Percentiles rank a stretch among this genome's conserved stretches.
phyloP scores from a whole-genome alignment of 2,888 invertebrate genomes.

The Resseliella maxima region DNA sequence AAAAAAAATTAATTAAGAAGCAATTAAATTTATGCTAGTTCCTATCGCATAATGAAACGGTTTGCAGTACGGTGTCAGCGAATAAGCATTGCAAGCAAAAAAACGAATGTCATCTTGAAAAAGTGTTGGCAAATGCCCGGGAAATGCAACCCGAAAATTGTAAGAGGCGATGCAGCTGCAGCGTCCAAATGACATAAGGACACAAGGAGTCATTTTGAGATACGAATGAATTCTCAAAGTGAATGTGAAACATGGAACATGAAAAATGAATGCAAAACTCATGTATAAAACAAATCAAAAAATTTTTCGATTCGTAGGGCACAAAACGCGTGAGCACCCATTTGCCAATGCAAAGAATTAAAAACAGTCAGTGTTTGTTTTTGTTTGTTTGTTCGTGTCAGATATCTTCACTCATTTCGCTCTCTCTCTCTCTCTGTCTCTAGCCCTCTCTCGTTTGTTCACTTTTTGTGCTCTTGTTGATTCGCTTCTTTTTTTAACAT shows the following conservation, averaged over 20 bases:
- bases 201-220: background rate
- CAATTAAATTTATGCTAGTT: constrained; percentile 16
- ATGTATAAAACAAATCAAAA: constrained; percentile 27
- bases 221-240: background rate
- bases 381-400: background rate
- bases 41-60: background rate
- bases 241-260: background rate
- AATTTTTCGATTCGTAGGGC: background rate
- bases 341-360: background rate
- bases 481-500: background rate
- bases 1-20: constrained; percentile 24
- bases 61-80: background rate
- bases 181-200: background rate
- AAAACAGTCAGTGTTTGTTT: no score
- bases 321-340: background rate
- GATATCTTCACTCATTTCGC: background rate
- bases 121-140: background rate
- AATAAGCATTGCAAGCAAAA: background rate
- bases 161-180: background rate
- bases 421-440: no score
- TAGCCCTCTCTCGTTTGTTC: no score
- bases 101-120: background rate
- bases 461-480: no score
- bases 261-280: constrained; percentile 7
- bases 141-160: background rate